Evolutionary conservation across 2,888 invertebrate genomes (phyloP), one percentile per base, ranked within the genome.

Genomic region (Dicyrtoma fusca): DNA sequence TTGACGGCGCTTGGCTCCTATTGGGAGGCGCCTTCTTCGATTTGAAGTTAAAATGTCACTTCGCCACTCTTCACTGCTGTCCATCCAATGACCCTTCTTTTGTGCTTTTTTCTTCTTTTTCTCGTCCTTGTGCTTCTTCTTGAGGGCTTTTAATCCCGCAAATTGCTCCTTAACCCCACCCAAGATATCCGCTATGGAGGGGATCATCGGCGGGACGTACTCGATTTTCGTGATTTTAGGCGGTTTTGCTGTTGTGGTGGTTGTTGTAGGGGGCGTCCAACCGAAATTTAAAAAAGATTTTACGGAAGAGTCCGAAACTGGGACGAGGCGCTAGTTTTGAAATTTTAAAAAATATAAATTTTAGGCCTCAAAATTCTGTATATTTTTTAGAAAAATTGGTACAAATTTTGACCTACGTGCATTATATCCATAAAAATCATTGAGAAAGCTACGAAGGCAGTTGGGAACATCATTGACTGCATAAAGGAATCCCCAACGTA

Each of bases 361-460:
- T 13, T 26, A 61, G n/a, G 4, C 23, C 3, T 21, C 14, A 57
- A 57, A 34, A 34, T 34, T 34, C 34, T 34, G 8, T 34, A 34
- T 34, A 8, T 5, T 34, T 65, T 45, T 21, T 26, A 21, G 44
- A 11, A 45, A 23, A n/a, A n/a, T n/a, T n/a, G n/a, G n/a, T n/a
- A n/a, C n/a, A n/a, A n/a, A n/a, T n/a, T n/a, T n/a, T n/a, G n/a
- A n/a, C 65, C 4, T 19, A 68, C 68, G 1, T 51, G 51, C 42
- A 71, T 42, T 23, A 71, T 71, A 34, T 71, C 71, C 71, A 71
- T 63, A n/a, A 63, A 63, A 1, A 71, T 19, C 71, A 71, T 71
- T 11, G 64, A 53, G 13, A 71, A 63, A 4, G 64, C 44, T 13
- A 71, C 26, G 45, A 71, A 53, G 6, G 64, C 25, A 1, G 34